Evolutionary conservation across 2,113 vertebrate genomes (phyloP).

Genomic region (Scartelaos histophorus): DNA sequence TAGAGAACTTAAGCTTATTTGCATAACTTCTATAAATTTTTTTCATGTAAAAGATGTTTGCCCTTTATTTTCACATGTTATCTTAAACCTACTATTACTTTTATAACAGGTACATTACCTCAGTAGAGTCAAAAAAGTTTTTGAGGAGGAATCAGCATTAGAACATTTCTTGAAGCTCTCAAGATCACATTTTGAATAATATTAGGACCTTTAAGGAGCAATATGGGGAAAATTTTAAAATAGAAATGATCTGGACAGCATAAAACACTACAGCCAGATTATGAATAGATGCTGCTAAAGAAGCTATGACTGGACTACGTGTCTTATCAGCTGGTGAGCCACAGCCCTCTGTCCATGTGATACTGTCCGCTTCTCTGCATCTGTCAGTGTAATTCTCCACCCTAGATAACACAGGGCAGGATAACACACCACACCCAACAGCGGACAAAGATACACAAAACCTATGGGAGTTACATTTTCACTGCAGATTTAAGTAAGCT

Average conservation of each 20-base stretch:
- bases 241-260: conserved; percentile 23
- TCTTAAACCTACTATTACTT: too few species aligned
- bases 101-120: too few species aligned
- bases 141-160: too few species aligned
- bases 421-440: conserved; percentile 55
- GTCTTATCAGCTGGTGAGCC: conserved; percentile 52
- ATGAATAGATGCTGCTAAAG: conserved; percentile 56
- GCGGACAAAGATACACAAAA: conserved; percentile 39
- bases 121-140: too few species aligned
- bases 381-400: conserved; percentile 34
- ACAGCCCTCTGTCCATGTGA: conserved; percentile 5
- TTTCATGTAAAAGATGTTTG: too few species aligned
- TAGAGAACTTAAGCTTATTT: too few species aligned
- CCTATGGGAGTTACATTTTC: conserved; percentile 6
- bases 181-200: too few species aligned
- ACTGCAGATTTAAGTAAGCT: conserved; percentile 30
- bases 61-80: too few species aligned
- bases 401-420: conserved; percentile 54
- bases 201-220: neutral
- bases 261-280: conserved; percentile 47
- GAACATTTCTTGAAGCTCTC: too few species aligned
- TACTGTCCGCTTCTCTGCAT: conserved; percentile 29
- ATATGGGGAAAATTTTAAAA: conserved; percentile 15
- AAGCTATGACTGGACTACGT: conserved; percentile 14
- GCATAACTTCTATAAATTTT: too few species aligned